These are phyloP conservation scores for Temnothorax unifasciatus DNA, from an alignment of 2,888 invertebrate species.

Conservation along the genomic window DNA sequence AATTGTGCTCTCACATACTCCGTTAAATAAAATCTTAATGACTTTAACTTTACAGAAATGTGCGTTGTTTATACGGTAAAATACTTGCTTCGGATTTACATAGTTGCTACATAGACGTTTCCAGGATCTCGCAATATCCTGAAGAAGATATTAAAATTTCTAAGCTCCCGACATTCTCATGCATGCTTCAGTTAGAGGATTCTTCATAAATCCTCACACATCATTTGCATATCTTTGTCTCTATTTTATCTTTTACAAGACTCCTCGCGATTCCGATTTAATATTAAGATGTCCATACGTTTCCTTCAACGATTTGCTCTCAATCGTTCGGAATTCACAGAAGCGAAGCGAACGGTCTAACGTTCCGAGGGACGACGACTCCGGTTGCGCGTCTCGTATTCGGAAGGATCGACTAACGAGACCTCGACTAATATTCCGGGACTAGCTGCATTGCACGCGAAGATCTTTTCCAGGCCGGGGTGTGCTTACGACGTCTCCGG, in stretches of 20 bases:
- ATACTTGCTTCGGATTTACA: not conserved
- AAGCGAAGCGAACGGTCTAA: slow-evolving; percentile 20
- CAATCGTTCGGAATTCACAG: slow-evolving; percentile 30
- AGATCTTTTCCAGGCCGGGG: slow-evolving; percentile 34
- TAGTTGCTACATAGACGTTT: not conserved
- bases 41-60: not conserved
- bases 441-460: slow-evolving; percentile 33
- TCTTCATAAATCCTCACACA: not conserved
- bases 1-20: not conserved
- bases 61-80: not conserved
- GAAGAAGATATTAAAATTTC: not conserved
- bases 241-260: not conserved
- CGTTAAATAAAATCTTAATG: slow-evolving; percentile 1
- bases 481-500: slow-evolving; percentile 33
- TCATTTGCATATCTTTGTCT: not conserved
- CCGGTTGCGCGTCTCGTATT: slow-evolving; percentile 41
- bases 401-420: slow-evolving; percentile 31
- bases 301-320: not conserved
- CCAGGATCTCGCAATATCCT: not conserved
- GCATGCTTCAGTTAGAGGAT: not conserved
- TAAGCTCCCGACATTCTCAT: not conserved
- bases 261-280: not conserved
- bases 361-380: slow-evolving; percentile 19
- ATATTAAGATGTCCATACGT: slow-evolving; percentile 38
- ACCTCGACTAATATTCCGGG: slow-evolving; percentile 35